Percentiles rank a stretch among this genome's conserved stretches.
Evolutionary conservation across 2,797 vertebrate species (phyloP).

Genomic region (Pseudomugil tenellus): DNA sequence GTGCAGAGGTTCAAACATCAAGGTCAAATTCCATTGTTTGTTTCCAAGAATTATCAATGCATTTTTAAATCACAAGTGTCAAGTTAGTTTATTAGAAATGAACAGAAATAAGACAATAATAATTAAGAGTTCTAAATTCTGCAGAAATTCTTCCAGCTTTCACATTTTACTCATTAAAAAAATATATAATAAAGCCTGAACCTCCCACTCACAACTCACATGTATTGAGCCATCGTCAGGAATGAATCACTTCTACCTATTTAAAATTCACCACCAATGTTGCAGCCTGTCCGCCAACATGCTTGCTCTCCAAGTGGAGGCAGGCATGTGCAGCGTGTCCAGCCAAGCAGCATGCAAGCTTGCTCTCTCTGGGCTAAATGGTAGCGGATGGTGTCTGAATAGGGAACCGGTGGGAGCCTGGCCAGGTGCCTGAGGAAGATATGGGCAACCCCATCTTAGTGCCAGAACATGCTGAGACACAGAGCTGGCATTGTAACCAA

Average conservation of each 20-base stretch:
- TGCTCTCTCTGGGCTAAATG: slow-evolving; percentile 66
- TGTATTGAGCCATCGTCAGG: slow-evolving; percentile 21
- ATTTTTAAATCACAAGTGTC: background rate
- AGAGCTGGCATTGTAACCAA: slow-evolving; percentile 58
- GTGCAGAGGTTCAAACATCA: background rate
- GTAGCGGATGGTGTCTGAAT: slow-evolving; percentile 72
- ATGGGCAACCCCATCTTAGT: slow-evolving; percentile 49
- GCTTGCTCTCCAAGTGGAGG: slow-evolving; percentile 43
- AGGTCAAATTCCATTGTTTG: slow-evolving; percentile 1
- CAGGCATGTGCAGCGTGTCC: slow-evolving; percentile 42
- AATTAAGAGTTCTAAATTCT: background rate
- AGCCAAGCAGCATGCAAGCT: slow-evolving; percentile 55
- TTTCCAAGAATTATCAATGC: background rate
- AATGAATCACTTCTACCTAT: slow-evolving; percentile 37
- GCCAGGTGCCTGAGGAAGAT: slow-evolving; percentile 60
- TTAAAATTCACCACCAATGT: slow-evolving; percentile 54
- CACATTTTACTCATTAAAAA: no score
- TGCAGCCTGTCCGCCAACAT: slow-evolving; percentile 26
- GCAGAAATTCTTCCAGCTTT: no score
- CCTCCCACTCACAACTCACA: slow-evolving; percentile 4
- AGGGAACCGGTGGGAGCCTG: slow-evolving; percentile 66
- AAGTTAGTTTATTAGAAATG: slow-evolving; percentile 1
- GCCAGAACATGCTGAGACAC: slow-evolving; percentile 66
- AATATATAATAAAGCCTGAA: background rate
- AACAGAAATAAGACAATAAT: background rate